These are phyloP conservation scores for Microctenopoma steveboyesi DNA, from an alignment of 2,797 vertebrate species.

Conservation along the genomic window DNA sequence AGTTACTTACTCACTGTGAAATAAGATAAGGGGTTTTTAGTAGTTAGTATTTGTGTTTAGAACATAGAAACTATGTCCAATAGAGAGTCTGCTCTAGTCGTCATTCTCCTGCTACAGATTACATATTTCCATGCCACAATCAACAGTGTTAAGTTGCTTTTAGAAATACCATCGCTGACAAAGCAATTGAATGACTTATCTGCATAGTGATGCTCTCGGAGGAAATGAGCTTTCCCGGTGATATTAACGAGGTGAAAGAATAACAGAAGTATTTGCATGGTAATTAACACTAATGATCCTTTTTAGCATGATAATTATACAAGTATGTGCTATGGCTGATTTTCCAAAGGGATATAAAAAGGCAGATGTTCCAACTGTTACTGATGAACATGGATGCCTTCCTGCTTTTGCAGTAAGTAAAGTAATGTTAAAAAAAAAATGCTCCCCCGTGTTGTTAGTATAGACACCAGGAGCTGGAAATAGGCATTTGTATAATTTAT, in stretches of 20 bases:
- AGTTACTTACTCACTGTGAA: slow-evolving; percentile 11
- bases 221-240: slow-evolving; percentile 47
- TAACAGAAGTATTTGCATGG: slow-evolving; percentile 76
- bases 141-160: slow-evolving; percentile 1
- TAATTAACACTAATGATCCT: slow-evolving; percentile 77
- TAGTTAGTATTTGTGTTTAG: neutral
- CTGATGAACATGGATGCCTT: slow-evolving; percentile 36
- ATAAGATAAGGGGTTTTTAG: slow-evolving; percentile 3
- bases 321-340: slow-evolving; percentile 56
- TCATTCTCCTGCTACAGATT: neutral
- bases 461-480: slow-evolving; percentile 32
- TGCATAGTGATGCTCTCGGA: slow-evolving; percentile 52
- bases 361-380: slow-evolving; percentile 57
- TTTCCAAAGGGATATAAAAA: slow-evolving; percentile 53
- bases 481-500: slow-evolving; percentile 40
- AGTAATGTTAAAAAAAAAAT: slow-evolving; percentile 1
- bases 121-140: slow-evolving; percentile 1
- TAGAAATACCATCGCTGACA: slow-evolving; percentile 9
- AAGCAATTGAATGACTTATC: slow-evolving; percentile 43
- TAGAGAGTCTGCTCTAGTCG: neutral
- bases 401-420: slow-evolving; percentile 34
- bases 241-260: slow-evolving; percentile 73
- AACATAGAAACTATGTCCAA: neutral
- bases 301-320: slow-evolving; percentile 76
- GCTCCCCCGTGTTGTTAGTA: slow-evolving; percentile 38